These are phyloP conservation scores for Pseudorectes ferrugineus DNA, from an alignment of 2,113 vertebrate species.

Conservation along the genomic window DNA sequence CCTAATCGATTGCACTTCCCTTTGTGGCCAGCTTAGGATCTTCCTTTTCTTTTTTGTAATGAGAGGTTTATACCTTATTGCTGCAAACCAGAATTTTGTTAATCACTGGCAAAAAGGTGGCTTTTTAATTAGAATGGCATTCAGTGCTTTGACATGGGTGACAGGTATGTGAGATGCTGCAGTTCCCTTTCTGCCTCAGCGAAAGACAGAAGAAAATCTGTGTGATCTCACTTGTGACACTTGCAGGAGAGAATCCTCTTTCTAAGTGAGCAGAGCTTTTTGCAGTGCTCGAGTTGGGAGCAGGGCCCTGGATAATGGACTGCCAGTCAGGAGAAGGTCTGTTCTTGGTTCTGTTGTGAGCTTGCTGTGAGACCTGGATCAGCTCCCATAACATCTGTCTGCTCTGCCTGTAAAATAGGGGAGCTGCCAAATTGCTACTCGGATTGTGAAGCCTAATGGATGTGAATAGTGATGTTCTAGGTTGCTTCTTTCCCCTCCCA, in stretches of 20 bases:
- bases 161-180: background rate
- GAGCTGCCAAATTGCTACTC: background rate
- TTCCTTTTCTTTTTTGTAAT: background rate
- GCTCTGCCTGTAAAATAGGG: background rate
- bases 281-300: background rate
- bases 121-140: slow-evolving; percentile 20
- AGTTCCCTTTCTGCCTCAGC: background rate
- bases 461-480: background rate
- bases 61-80: background rate
- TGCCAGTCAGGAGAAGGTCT: background rate
- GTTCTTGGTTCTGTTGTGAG: background rate
- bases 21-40: background rate
- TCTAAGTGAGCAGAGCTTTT: background rate
- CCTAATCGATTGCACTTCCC: background rate
- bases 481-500: background rate
- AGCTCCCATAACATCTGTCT: slow-evolving; percentile 28
- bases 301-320: background rate
- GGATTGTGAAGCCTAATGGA: background rate
- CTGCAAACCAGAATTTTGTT: background rate
- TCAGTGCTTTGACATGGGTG: background rate
- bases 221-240: background rate
- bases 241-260: background rate
- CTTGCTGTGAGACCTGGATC: slow-evolving; percentile 16
- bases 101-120: background rate
- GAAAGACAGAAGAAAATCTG: background rate